Conservation (phyloP, 2,888 invertebrate genomes). For the Mythimna impura region DNA sequence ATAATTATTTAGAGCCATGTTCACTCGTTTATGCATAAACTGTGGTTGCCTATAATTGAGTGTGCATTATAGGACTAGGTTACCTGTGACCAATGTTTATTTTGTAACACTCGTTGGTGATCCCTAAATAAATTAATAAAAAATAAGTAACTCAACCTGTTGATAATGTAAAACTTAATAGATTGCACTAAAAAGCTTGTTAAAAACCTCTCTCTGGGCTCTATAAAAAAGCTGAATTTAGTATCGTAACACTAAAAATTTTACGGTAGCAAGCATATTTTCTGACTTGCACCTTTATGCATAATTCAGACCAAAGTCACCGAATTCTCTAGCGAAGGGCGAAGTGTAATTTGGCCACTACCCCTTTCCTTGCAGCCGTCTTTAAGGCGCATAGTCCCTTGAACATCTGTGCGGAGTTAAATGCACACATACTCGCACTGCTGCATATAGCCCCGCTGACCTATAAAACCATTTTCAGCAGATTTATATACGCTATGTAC, state of each 20-base stretch:
- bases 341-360: conserved; percentile 63
- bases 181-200: conserved; percentile 22
- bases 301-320: conserved; percentile 46
- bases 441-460: too few relatives aligned
- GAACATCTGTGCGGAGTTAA: too few relatives aligned
- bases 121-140: too few relatives aligned
- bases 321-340: conserved; percentile 52
- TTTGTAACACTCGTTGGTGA: too few relatives aligned
- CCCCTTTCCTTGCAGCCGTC: conserved; percentile 74
- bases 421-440: too few relatives aligned
- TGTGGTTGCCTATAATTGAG: too few relatives aligned
- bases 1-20: too few relatives aligned
- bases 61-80: too few relatives aligned
- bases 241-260: conserved; percentile 15
- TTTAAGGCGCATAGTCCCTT: neutral
- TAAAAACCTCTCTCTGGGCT: conserved; percentile 18
- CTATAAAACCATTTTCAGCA: too few relatives aligned
- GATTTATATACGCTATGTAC: too few relatives aligned
- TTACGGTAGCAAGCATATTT: conserved; percentile 12
- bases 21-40: too few relatives aligned
- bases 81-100: too few relatives aligned
- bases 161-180: conserved; percentile 22
- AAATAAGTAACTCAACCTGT: conserved; percentile 9
- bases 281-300: conserved; percentile 53
- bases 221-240: conserved; percentile 31